Evolutionary conservation across 2,797 vertebrate species (phyloP), one percentile per base, ranked within the genome.

Genomic region (Mormyrops boulengeri): DNA sequence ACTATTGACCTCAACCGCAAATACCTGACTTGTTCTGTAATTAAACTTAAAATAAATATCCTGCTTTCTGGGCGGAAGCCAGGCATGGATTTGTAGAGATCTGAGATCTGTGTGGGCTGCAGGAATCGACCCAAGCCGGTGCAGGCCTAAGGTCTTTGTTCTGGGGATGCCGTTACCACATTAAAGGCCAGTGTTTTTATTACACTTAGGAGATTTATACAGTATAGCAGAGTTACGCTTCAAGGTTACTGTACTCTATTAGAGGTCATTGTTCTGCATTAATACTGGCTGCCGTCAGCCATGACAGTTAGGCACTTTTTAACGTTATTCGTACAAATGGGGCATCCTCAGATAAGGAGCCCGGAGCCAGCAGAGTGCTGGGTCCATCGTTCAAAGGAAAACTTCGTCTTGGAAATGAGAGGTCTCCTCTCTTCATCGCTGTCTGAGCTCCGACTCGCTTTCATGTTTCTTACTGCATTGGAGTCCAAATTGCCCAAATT

Each of bases 1-100:
- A 96, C 94, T 94, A 93, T 97, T 97, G 96, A 96, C 95, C 95
- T 96, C 88, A 93, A 94, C 93, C 91, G 85, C 92, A 95, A 95
- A 96, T 95, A 94, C 93, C 95, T 95, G 93, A 94, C 94, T 92
- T 94, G 93, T 94, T 95, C 94, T 94, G 94, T 95, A 95, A 94
- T 94, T 94, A 93, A 94, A 94, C 92, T 93, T 92, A 93, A 93
- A 94, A 93, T 92, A 90, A 73, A 90, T 91, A 90, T 92, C 91
- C 91, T 87, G 66, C 50, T 73, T 87, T 53, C n/a, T 89, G 89
- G 89, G 60, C n/a, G 30, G 34, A 69, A 87, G 85, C 85, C 89
- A 86, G 44, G 44, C 30, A 50, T 52, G 57, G 82, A 69, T 30
- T 89, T 49, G 53, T 62, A 80, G 14, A 57, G 73, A 38, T 22